Conservation (phyloP, 1,140 invertebrate genomes). For the Akabosia matsudoensis region DNA sequence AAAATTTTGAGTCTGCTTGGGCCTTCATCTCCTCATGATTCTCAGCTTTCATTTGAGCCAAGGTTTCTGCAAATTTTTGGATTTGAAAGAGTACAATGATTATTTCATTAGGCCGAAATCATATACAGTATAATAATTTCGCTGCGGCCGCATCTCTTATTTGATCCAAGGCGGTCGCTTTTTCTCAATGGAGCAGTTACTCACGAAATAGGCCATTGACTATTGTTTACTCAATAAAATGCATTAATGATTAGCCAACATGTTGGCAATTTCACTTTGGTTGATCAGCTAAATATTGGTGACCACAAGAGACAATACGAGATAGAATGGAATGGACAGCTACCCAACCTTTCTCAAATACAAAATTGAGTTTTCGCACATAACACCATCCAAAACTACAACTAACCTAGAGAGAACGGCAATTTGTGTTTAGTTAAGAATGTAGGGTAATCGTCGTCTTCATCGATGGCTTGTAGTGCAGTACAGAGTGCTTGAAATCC, state of each 20-base stretch:
- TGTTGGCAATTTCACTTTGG: not conserved
- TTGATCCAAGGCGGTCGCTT: no score
- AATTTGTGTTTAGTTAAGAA: not conserved
- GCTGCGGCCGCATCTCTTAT: not conserved
- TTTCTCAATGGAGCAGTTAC: no score
- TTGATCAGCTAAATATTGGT: no score
- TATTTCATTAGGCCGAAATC: not conserved
- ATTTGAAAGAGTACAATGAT: not conserved
- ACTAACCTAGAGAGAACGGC: constrained; percentile 5
- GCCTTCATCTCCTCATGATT: constrained; percentile 4
- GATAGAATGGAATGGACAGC: no score
- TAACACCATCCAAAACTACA: no score
- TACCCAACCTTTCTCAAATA: no score
- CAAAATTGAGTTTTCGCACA: no score
- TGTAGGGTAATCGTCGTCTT: constrained; percentile 22
- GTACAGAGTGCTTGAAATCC: constrained; percentile 11
- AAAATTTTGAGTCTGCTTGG: not conserved
- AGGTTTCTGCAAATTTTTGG: not conserved
- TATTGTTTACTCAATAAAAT: not conserved
- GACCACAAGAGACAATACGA: not conserved
- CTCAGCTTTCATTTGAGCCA: not conserved
- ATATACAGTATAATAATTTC: no score
- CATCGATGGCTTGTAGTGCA: not conserved
- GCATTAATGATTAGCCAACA: not conserved
- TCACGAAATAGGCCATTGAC: not conserved